Evolutionary conservation across 1,140 invertebrate species (phyloP), one percentile per base, ranked within the genome.

Genomic region (Drosophila truncata): DNA sequence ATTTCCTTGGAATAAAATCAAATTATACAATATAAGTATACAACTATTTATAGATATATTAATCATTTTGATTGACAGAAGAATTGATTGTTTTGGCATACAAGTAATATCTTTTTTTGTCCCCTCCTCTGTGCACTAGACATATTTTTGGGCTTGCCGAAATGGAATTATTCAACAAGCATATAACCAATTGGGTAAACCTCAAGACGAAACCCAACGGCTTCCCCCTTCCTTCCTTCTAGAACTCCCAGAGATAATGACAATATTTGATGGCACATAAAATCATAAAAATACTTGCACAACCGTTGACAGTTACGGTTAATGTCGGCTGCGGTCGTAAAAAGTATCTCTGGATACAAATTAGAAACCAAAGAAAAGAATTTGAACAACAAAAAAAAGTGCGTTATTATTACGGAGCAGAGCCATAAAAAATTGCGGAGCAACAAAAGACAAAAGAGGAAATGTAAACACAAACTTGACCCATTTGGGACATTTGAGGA

Each of bases 381-480:
- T 77, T 60, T 54, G 60, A 57, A 73, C 80, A 76, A 50, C 27
- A 54, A 67, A 67, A 67, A 71, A 46, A 50, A 41, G 52, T 54
- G 20, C 42, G 33, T 71, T 85, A 58, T 70, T 71, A 76, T 81
- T 69, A 69, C 76, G 55, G 58, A 49, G 39, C 59, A 65, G 46
- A 55, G 57, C 50, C 61, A 80, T 87, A 76, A 70, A 82, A 66
- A 63, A 66, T 47, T 69, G 72, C 63, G 47, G 35, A 63, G 55
- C 39, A 58, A 65, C 52, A 49, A 49, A 27, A 59, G 65, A 58
- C 63, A 66, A 50, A 49, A 73, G 61, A 73, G 54, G 42, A 76
- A 80, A 84, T 87, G 67, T 77, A 80, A 83, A 83, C 80, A 86
- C 54, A 80, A 88, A 74, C 80, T 87, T 87, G 84, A 88, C 84